Evolutionary conservation across 2,797 vertebrate species (phyloP), one percentile per base, ranked within the genome.

Genomic region (Rhinoraja longicauda): DNA sequence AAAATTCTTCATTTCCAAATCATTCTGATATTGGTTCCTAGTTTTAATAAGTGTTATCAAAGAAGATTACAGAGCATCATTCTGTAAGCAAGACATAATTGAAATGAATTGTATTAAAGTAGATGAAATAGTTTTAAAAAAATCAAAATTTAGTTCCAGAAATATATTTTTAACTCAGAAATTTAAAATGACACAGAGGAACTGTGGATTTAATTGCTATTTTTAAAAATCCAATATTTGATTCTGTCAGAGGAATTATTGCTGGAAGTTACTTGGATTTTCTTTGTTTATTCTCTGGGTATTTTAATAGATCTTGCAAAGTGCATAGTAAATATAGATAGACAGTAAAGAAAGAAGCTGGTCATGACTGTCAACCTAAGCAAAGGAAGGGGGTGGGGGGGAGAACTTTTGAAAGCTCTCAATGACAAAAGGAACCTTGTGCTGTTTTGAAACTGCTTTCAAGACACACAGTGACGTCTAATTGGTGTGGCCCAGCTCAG

Each of bases 371-470:
- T 92, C 36, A n/a, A 29, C 36, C 39, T 75, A 92, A 57, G 70
- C 36, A 75, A 29, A 57, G 90, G 53, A 19, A n/a, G 36, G 32
- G 32, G 78, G 4, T 53, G 86, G 64, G 88, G 45, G 67, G 64
- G 26, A 10, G 19, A 15, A 75, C 21, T 92, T 92, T 53, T 73
- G 90, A 92, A 75, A 92, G 70, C 24, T 26, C 24, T 57, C 39
- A 45, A 29, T 92, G 70, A 92, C 70, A 73, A 75, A 67, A 21
- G 13, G 70, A 15, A 39, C 70, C 67, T 92, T 92, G 90, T 92
- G 24, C 26, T 75, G 70, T 57, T 92, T 88, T 67, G 62, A 88
- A 88, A 88, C 62, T 19, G 62, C 62, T 88, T 92, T 92, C 90
- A 75, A 75, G 70, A 92, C 70, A 3, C 53, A 39, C 29, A 67